Base-by-base conservation (phyloP, 2,797 vertebrate genomes). In the Tokudaia tokunoshimensis region DNA sequence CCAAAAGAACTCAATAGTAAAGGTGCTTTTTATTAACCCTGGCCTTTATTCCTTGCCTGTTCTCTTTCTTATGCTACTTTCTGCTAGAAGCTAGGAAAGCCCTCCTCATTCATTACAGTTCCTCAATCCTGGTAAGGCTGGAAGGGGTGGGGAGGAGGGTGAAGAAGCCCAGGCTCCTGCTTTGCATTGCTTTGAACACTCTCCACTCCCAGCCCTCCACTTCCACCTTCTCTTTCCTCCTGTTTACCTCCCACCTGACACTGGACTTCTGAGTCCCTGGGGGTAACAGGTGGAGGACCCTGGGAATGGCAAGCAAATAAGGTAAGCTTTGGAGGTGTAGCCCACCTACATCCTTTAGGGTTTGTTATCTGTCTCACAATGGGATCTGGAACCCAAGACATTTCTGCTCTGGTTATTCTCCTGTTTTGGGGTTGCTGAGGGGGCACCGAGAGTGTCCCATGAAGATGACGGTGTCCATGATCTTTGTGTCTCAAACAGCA, bases 11-110 rank as follows among this genome's bases (percentile, higher is more conserved):
- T 93, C 89, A 89, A 47, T 26, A 82, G 80, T 67, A 79, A 94
- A 94, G 91, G 82, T 95, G 96, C 67, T 96, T 97, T 94, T 81
- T 79, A 92, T 95, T 95, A 94, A 90, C 87, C 72, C 93, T 90
- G 52, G 80, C 67, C 74, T 95, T 94, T 50, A 24, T 81, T 92
- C 37, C 74, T 84, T 94, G 19, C 59, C 50, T 92, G 20, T 80
- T 94, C 31, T 6, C 72, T 95, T 94, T 95, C 86, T 93, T 79
- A 6, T 44, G 37, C 47, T 93, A 29, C 82, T 89, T 94, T 85
- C 29, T 31, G 41, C 63, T 86, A 63, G 50, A 37, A 72, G 31
- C 80, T 90, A 41, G 72, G 91, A 87, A 91, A 65, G 50, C 41
- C 72, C 22, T 59, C 61, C 59, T 89, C 19, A 4, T 70, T 94